Base-by-base conservation (phyloP, 2,888 invertebrate species). In the Eupithecia tripunctaria region DNA sequence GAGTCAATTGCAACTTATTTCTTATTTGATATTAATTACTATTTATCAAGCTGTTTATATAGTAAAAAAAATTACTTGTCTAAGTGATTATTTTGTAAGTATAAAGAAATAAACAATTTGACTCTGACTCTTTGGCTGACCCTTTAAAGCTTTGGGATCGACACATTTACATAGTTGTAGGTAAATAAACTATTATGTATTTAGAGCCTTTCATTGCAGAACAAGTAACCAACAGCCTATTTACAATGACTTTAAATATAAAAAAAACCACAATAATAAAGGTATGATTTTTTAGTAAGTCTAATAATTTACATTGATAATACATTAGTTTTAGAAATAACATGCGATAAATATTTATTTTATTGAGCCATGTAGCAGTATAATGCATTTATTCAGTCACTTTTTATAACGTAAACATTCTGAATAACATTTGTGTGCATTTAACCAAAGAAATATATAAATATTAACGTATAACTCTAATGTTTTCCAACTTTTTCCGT, bases 321-420 rank as follows among this genome's bases (percentile, higher is more conserved):
- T 29, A 18, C 18, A 60, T 59, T 60, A 29, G 18, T 60, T 60
- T 60, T 64, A 36, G 64, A 36, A 64, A n/a, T 64, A 64, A 78
- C 79, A 81, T 78, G 68, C 75, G 76, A 68, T 75, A 73, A 43
- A 66, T 66, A 47, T 63, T n/a, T 63, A 21, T 63, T 38, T 18
- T 77, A 81, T 85, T 87, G 86, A 87, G 86, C 86, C 80, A 81
- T 78, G 80, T 82, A 51, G 51, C 41, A 79, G 71, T 76, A 76
- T 32, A 62, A 63, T 74, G 65, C 70, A 76, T 77, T 70, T 68
- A 72, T 63, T 79, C 80, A 81, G 79, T 82, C 79, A 73, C 68
- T 36, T 60, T 51, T 32, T 18, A 69, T 51, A 51, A 71, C 25
- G 12, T 66, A 43, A 66, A 59, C 56, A 64, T 38, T 21, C 12